Base-by-base conservation (phyloP, 2,797 vertebrate genomes). In the Macropus fuliginosus region DNA sequence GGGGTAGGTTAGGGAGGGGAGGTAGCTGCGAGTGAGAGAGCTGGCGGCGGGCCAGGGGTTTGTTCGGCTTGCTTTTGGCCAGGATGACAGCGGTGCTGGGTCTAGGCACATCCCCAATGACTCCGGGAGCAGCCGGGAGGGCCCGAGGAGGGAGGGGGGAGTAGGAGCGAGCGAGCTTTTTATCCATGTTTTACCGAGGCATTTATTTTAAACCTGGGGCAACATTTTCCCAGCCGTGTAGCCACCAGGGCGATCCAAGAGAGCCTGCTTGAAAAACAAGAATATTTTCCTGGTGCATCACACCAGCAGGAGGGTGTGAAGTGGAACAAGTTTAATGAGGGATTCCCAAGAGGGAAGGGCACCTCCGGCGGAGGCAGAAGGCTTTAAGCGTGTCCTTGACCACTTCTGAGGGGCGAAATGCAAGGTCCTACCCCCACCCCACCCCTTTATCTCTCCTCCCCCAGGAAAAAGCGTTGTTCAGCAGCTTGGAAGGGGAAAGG, bases 41-140 rank as follows among this genome's bases (percentile, higher is more conserved):
- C 97, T 98, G 99, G 99, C 98, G 0, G 6, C 34, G 1, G 0
- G 98, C 98, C 99, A 98, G 96, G 94, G 96, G 98, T 97, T 98
- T 97, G 98, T 98, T 98, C 98, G 92, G 98, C 97, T 97, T 52
- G 95, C 95, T 93, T 97, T 95, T 91, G 98, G 94, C 98, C 55
- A 2, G 97, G 98, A 97, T 98, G 97, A 97, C 96, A 97, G 96
- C 97, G 24, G 94, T 56, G 97, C 97, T 29, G 94, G 97, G 96
- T 98, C 97, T 87, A 97, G 98, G 98, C 98, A 96, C 96, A 97
- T 92, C 98, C 98, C 98, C 94, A 96, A 92, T 24, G 93, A 97
- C 95, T 92, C 95, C 57, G 97, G 97, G 97, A 95, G 96, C 57
- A 46, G 95, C 95, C 94, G 96, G 96, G 95, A 96, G 94, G 27